Conservation (phyloP, 2,113 vertebrate genomes). For the Capreolus pygargus region DNA sequence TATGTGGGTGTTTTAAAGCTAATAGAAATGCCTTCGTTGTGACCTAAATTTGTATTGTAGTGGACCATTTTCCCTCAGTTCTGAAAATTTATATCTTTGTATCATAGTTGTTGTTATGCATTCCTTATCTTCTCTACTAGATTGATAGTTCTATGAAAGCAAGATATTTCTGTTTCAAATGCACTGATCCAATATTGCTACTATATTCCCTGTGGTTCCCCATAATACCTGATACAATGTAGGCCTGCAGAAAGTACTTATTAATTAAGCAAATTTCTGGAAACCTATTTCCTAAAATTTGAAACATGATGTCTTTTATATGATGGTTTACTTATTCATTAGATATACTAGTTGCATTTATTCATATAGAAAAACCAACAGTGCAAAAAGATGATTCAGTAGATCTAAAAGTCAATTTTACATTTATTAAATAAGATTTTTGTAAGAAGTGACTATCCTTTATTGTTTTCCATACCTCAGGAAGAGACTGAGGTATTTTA, state of each 20-base stretch:
- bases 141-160: not conserved
- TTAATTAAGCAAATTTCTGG: not conserved
- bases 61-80: not conserved
- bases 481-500: not conserved
- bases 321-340: not conserved
- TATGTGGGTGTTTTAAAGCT: not conserved
- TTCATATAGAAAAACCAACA: not conserved
- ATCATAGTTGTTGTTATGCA: not conserved
- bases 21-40: not conserved
- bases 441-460: not conserved
- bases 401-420: slow-evolving; percentile 2
- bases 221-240: not conserved
- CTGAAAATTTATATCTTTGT: not conserved
- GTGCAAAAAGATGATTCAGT: not conserved
- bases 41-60: not conserved
- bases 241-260: not conserved
- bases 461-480: not conserved
- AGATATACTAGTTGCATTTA: not conserved
- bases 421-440: not conserved
- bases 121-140: not conserved
- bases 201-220: not conserved
- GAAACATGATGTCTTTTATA: not conserved
- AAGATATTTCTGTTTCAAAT: not conserved
- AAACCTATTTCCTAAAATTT: not conserved
- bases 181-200: not conserved